Evolutionary conservation across 2,888 invertebrate genomes (phyloP), one percentile per base, ranked within the genome.

Genomic region (Gnatocerus cornutus): DNA sequence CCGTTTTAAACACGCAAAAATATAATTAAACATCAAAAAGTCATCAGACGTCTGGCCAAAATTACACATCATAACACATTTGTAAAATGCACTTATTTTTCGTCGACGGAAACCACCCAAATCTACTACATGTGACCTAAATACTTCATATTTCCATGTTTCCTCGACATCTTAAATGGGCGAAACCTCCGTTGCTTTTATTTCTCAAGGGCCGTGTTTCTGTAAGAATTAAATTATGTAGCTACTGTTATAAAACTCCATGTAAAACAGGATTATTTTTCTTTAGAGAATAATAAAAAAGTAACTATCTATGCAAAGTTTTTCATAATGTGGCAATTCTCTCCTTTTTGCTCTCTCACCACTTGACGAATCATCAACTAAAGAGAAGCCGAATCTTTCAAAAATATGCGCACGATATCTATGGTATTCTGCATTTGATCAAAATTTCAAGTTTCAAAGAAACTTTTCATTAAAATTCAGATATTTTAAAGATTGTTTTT

Each of bases 11-110:
- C 75, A 78, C 76, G 77, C 75, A 76, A 78, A 79, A 78, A 75
- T 80, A 80, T 79, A 80, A 82, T 81, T 81, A 81, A 79, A 80
- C 79, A 79, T 80, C 78, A 76, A 80, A 80, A 80, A 80, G 75
- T 73, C 76, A 78, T 79, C 79, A 73, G 76, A 73, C 74, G 78
- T 77, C 79, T 79, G 80, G 80, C 77, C 79, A 78, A 80, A 81
- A 78, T 79, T 77, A 78, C 73, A 73, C 72, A 72, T 21, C n/a
- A n/a, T n/a, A n/a, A 21, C 21, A 21, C 21, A 4, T 21, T 21
- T 4, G 21, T 21, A 4, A 21, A 21, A 21, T 21, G 21, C 21
- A 21, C 21, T n/a, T n/a, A n/a, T n/a, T n/a, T n/a, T n/a, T n/a
- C n/a, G n/a, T n/a, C n/a, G n/a, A n/a, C n/a, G n/a, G n/a, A n/a